These are phyloP conservation scores for Oncorhynchus clarkii DNA, from an alignment of 2,113 vertebrate species.

Conservation along the genomic window DNA sequence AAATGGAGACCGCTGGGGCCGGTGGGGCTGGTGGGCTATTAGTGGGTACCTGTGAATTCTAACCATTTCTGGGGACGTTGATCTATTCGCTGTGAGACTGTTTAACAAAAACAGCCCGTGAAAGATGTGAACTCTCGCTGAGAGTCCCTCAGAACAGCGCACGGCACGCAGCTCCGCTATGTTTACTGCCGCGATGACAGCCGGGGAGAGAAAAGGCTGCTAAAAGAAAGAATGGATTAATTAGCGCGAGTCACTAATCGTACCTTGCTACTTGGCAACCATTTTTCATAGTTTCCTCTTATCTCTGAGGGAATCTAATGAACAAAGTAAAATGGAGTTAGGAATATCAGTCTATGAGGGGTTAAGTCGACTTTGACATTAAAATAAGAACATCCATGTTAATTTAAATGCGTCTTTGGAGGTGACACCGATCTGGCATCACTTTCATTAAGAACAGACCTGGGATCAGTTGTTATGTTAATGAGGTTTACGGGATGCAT, in stretches of 20 bases:
- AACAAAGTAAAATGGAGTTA: slow-evolving; percentile 21
- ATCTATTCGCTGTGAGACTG: slow-evolving; percentile 54
- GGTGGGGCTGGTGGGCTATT: slow-evolving; percentile 46
- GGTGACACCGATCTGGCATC: slow-evolving; percentile 38
- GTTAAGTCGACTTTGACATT: slow-evolving; percentile 36
- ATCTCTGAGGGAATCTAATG: slow-evolving; percentile 33
- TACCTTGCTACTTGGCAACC: slow-evolving; percentile 22
- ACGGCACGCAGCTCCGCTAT: slow-evolving; percentile 31
- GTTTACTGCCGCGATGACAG: slow-evolving; percentile 31
- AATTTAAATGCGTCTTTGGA: slow-evolving; percentile 47
- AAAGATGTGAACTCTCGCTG: slow-evolving; percentile 66
- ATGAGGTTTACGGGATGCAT: slow-evolving; percentile 34
- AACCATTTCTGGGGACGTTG: slow-evolving; percentile 57
- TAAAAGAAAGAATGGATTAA: slow-evolving; percentile 43
- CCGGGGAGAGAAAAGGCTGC: slow-evolving; percentile 4
- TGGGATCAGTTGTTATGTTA: slow-evolving; percentile 46
- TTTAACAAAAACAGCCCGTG: slow-evolving; percentile 61
- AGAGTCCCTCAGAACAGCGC: slow-evolving; percentile 50
- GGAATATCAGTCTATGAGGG: slow-evolving; percentile 8
- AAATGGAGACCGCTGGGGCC: slow-evolving; percentile 59
- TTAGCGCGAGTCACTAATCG: slow-evolving; percentile 44
- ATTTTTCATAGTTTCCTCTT: slow-evolving; percentile 26
- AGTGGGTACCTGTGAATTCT: slow-evolving; percentile 62
- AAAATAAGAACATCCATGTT: slow-evolving; percentile 43
- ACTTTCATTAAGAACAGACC: slow-evolving; percentile 32